phyloP scores from a whole-genome alignment of 53 echinoderm and acorn worm genomes.

The Paracentrotus lividus region DNA sequence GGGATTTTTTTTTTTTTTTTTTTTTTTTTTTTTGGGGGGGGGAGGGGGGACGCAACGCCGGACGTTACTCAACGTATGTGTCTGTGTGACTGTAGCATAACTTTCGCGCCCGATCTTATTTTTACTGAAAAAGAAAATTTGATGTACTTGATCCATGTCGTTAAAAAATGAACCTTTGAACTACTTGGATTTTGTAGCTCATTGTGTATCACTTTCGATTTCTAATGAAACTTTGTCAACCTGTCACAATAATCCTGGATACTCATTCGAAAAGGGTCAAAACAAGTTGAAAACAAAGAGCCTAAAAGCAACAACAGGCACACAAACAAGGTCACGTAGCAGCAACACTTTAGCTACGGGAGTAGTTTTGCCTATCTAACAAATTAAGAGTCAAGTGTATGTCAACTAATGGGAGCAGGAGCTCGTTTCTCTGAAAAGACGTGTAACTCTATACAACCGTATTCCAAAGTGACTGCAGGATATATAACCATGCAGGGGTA shows the following conservation, averaged over 20 bases:
- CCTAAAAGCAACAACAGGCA: not conserved
- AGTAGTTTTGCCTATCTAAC: not conserved
- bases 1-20: too few relatives aligned
- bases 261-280: not conserved
- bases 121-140: too few relatives aligned
- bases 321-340: not conserved
- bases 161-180: too few relatives aligned
- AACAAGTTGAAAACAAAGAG: not conserved
- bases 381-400: constrained; percentile 7
- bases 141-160: too few relatives aligned
- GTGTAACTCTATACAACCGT: not conserved
- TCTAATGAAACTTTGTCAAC: not conserved
- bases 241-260: not conserved
- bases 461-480: not conserved
- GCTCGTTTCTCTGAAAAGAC: not conserved
- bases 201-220: too few relatives aligned
- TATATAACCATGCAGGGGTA: not conserved
- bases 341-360: not conserved
- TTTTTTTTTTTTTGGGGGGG: too few relatives aligned
- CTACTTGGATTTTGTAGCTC: too few relatives aligned
- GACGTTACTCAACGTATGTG: too few relatives aligned
- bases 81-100: too few relatives aligned
- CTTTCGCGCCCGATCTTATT: too few relatives aligned
- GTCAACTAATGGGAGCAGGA: not conserved
- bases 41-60: too few relatives aligned